Evolutionary conservation across 2,888 invertebrate species (phyloP), one percentile per base, ranked within the genome.

Genomic region (Drosophila infuscata): DNA sequence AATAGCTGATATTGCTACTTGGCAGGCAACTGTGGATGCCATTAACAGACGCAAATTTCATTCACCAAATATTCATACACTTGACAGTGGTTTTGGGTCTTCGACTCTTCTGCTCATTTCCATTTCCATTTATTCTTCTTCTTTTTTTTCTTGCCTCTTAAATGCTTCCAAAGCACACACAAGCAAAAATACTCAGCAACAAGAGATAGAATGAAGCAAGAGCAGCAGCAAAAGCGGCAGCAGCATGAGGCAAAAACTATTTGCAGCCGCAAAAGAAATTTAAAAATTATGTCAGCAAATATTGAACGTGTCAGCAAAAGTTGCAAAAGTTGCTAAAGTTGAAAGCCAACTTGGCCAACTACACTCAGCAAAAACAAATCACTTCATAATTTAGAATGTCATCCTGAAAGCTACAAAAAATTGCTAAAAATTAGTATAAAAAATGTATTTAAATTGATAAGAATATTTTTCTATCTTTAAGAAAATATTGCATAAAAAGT

Each of bases 1-100:
- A 75, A 77, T 71, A 78, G 81, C 78, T 77, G 79, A 79, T 78
- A 81, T 75, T 65, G 82, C 82, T 63, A 75, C 82, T 76, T 46
- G 77, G 63, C 20, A 32, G 11, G 77, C 71, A 69, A 70, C 73
- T 66, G 71, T 46, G 46, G 46, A 76, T 80, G 77, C 70, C 85
- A 83, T 87, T 85, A 82, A 71, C 74, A 74, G 75, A 80, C 68
- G 79, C 76, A 83, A 88, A 76, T 82, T 88, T 82, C 77, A 76
- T 81, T 86, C 81, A 75, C 81, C 82, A 75, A 88, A 86, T 88
- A 84, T 89, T 88, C 89, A 88, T 81, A 76, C 76, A 81, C 78
- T 81, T 71, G 70, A 70, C 74, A 70, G 70, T 66, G 75, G 57
- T 67, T 59, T 56, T 61, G n/a, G n/a, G 15, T 30, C 53, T 46